These are phyloP conservation scores for Umimayanthus chanpuru DNA, from an alignment of 92 coral and sea anemone species.

Conservation along the genomic window DNA sequence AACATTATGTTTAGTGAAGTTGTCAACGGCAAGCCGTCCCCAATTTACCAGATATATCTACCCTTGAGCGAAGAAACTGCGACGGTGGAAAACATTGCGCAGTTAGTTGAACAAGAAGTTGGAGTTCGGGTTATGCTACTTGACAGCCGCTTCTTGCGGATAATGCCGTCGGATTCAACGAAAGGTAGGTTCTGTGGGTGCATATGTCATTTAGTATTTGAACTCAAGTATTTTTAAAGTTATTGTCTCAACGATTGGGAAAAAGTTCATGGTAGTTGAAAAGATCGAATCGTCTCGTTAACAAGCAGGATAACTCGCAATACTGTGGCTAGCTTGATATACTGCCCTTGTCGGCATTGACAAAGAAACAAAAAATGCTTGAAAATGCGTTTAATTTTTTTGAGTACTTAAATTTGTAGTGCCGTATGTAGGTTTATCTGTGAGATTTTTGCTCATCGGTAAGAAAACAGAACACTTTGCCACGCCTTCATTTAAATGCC, in stretches of 20 bases:
- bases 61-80: conserved; percentile 25
- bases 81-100: conserved; percentile 14
- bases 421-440: too few relatives aligned
- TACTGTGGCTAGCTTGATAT: too few relatives aligned
- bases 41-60: conserved; percentile 31
- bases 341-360: too few relatives aligned
- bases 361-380: too few relatives aligned
- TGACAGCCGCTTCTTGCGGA: conserved; percentile 43
- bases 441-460: too few relatives aligned
- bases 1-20: conserved; percentile 41
- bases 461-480: too few relatives aligned
- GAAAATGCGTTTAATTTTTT: too few relatives aligned
- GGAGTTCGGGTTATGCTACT: conserved; percentile 40
- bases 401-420: too few relatives aligned
- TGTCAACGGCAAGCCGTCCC: conserved; percentile 17
- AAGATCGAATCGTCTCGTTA: too few relatives aligned
- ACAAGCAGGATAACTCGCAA: too few relatives aligned
- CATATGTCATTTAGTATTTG: neutral
- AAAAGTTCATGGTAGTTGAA: neutral
- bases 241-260: neutral
- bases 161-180: conserved; percentile 35
- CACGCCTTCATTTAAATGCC: too few relatives aligned
- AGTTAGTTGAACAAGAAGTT: conserved; percentile 38
- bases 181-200: conserved; percentile 13
- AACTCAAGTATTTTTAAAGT: neutral